A percentile compares a stretch with the other conserved stretches of the same genome.
phyloP scores from a whole-genome alignment of 2,888 invertebrate species.

The Cantharis rufa region DNA sequence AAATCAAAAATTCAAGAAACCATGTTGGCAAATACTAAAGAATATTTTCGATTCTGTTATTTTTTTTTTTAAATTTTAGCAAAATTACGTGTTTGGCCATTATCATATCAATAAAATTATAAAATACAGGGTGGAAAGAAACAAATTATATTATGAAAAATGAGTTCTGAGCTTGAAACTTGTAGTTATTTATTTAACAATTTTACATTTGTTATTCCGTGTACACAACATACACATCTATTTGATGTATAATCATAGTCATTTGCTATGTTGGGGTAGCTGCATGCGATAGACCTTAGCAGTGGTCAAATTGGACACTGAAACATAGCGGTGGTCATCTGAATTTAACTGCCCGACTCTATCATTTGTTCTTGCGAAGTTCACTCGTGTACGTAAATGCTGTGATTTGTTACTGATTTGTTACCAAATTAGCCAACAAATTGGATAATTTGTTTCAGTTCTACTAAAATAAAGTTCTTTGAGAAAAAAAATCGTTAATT shows the following conservation, averaged over 20 bases:
- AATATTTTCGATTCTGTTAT: too few species aligned
- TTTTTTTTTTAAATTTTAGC: too few species aligned
- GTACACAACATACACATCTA: not conserved
- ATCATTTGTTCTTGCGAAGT: constrained; percentile 40
- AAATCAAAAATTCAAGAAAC: too few species aligned
- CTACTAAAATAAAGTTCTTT: not conserved
- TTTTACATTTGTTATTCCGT: not conserved
- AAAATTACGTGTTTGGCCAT: too few species aligned
- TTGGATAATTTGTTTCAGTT: constrained; percentile 23
- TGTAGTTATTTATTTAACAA: not conserved
- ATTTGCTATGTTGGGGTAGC: constrained; percentile 4
- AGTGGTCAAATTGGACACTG: constrained; percentile 39
- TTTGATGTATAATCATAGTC: constrained; percentile 1
- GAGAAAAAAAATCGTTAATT: not conserved
- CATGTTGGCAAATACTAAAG: too few species aligned
- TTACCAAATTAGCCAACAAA: constrained; percentile 46
- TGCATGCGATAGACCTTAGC: constrained; percentile 21
- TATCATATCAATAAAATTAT: too few species aligned
- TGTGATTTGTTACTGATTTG: constrained; percentile 50
- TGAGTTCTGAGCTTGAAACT: not conserved
- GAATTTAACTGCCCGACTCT: constrained; percentile 49
- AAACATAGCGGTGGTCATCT: constrained; percentile 51
- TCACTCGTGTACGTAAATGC: constrained; percentile 40
- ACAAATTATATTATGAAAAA: not conserved
- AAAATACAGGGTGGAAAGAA: not conserved